A percentile compares a stretch with the other conserved stretches of the same genome.
phyloP scores from a whole-genome alignment of 2,797 vertebrate genomes.

The Percopsis omiscomaycus region DNA sequence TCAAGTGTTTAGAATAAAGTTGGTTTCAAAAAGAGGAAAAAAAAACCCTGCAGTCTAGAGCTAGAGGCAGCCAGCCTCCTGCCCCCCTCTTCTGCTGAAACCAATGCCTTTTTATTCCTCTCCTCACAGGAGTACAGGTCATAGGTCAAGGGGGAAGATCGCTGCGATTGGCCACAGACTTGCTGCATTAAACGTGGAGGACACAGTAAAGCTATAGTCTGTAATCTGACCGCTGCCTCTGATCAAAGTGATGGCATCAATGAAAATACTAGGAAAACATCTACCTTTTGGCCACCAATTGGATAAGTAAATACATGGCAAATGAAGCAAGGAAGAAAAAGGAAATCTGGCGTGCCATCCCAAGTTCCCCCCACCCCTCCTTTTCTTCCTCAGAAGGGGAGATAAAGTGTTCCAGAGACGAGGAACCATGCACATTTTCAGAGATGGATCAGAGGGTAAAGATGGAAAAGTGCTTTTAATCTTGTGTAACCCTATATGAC shows the following conservation, averaged over 20 bases:
- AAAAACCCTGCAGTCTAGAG: conserved; percentile 11
- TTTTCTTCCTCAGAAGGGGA: conserved; percentile 48
- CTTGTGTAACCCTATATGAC: conserved; percentile 75
- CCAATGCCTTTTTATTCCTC: conserved; percentile 69
- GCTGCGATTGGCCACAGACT: conserved; percentile 76
- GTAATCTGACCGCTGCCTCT: conserved; percentile 44
- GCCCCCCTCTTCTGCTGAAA: conserved; percentile 53
- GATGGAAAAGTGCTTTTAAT: conserved; percentile 79
- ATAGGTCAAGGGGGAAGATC: conserved; percentile 71
- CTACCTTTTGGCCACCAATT: conserved; percentile 42
- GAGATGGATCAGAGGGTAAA: conserved; percentile 72
- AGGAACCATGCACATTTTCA: conserved; percentile 68
- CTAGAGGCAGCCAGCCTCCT: conserved; percentile 8
- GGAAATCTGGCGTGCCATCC: conserved; percentile 41
- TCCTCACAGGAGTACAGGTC: conserved; percentile 66
- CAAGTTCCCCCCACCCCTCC: conserved; percentile 51
- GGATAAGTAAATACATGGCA: conserved; percentile 51
- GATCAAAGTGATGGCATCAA: conserved; percentile 72
- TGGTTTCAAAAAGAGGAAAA: conserved; percentile 67
- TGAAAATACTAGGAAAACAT: conserved; percentile 55
- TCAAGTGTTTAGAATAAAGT: conserved; percentile 78
- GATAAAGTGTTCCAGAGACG: conserved; percentile 76
- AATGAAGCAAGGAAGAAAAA: conserved; percentile 34
- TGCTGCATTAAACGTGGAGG: conserved; percentile 63
- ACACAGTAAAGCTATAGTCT: conserved; percentile 34